phyloP scores from a whole-genome alignment of 2,888 invertebrate genomes.

The Anticlea derivata region DNA sequence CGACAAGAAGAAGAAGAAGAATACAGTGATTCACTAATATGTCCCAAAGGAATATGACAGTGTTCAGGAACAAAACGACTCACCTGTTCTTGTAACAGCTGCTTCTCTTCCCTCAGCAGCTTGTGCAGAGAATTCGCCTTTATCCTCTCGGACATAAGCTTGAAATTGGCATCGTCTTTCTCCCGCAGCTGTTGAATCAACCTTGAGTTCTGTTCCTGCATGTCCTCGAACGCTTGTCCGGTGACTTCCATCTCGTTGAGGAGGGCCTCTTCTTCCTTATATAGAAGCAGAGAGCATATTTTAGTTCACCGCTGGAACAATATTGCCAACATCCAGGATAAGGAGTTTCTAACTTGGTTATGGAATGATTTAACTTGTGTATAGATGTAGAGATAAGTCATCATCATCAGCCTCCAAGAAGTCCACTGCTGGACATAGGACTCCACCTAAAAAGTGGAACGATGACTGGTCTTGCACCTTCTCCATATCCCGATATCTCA shows the following conservation, averaged over 20 bases:
- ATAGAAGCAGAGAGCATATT: constrained; percentile 26
- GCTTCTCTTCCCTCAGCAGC: constrained; percentile 96
- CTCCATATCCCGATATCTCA: no score
- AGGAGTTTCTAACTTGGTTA: not conserved
- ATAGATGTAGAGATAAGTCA: no score
- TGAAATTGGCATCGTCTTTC: constrained; percentile 99
- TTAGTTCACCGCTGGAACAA: constrained; percentile 27
- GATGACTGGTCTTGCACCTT: no score
- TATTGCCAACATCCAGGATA: constrained; percentile 18
- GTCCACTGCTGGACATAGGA: no score
- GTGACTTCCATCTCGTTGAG: constrained; percentile 99
- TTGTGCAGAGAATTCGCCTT: constrained; percentile 98
- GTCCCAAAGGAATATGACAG: not conserved
- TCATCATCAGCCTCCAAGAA: no score
- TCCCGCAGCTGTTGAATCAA: constrained; percentile 97
- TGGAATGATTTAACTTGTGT: not conserved
- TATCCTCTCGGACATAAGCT: constrained; percentile 98
- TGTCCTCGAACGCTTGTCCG: constrained; percentile 99
- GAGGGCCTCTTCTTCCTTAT: constrained; percentile 96
- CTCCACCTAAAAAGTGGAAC: no score
- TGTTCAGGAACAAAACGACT: not conserved
- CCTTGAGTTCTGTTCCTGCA: constrained; percentile 99
- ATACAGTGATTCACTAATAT: no score
- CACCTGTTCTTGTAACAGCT: constrained; percentile 95
- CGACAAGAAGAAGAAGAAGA: no score